Percentiles rank a stretch among this genome's conserved stretches.
Conservation (phyloP, 2,113 vertebrate species). For the Semnopithecus entellus region DNA sequence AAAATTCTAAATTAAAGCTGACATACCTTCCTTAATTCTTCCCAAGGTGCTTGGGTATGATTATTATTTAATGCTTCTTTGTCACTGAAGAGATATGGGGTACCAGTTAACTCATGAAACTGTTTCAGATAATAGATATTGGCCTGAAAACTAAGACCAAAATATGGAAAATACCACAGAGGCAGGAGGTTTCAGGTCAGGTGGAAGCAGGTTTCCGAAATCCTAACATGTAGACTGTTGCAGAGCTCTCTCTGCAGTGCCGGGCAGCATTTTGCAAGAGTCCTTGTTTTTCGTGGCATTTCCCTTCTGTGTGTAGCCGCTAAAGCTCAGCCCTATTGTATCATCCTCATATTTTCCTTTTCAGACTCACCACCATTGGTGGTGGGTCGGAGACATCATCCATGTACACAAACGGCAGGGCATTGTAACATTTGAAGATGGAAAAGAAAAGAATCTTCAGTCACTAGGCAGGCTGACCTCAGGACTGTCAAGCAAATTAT, state of each 20-base stretch:
- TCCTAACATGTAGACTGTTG: neutral
- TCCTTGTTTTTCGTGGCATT: neutral
- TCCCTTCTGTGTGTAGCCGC: neutral
- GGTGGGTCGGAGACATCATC: slow-evolving; percentile 1
- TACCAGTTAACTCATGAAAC: slow-evolving; percentile 9
- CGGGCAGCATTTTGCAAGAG: neutral
- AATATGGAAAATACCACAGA: neutral
- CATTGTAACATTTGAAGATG: neutral
- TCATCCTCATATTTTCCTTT: neutral
- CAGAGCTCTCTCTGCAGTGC: neutral
- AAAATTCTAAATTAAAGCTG: slow-evolving; percentile 50
- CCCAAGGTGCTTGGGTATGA: neutral
- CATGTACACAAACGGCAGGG: neutral
- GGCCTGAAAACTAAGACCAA: neutral
- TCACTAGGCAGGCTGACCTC: slow-evolving; percentile 49
- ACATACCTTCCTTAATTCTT: slow-evolving; percentile 25
- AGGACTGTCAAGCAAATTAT: slow-evolving; percentile 49
- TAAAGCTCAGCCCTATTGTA: neutral
- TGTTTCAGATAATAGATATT: neutral
- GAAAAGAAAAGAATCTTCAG: slow-evolving; percentile 23
- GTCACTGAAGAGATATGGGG: slow-evolving; percentile 1
- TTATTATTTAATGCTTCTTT: slow-evolving; percentile 51
- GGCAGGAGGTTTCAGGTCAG: neutral
- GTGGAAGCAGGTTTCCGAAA: neutral
- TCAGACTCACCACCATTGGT: neutral